These are phyloP conservation scores for Macropis europaea DNA, from an alignment of 2,888 invertebrate species.

Conservation along the genomic window DNA sequence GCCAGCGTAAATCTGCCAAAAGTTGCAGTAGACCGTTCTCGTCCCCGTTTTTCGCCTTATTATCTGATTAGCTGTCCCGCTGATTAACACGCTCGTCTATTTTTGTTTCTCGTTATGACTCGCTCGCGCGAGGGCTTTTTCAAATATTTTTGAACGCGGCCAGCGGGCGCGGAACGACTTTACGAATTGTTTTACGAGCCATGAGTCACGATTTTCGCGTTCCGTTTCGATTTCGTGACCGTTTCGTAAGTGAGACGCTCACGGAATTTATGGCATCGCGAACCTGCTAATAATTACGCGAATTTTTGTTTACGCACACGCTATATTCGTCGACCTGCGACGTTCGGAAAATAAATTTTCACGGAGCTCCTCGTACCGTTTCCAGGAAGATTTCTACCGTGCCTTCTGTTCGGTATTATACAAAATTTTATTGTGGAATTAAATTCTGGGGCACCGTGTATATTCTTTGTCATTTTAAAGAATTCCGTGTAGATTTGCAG, in stretches of 20 bases:
- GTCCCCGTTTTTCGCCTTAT: constrained; percentile 12
- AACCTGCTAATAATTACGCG: constrained; percentile 5
- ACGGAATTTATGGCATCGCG: constrained; percentile 22
- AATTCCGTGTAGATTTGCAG: background rate
- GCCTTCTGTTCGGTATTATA: background rate
- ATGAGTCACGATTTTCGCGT: constrained; percentile 20
- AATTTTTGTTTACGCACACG: background rate
- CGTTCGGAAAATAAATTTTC: background rate
- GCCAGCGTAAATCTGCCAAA: constrained; percentile 42
- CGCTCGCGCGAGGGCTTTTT: background rate
- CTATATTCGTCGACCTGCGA: background rate
- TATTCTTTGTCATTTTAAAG: background rate
- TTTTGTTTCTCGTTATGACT: constrained; percentile 7
- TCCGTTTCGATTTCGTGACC: background rate
- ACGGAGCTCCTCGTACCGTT: no score
- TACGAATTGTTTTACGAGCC: constrained; percentile 24
- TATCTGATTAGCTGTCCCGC: constrained; percentile 25
- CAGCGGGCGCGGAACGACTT: constrained; percentile 9
- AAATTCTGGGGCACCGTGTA: no score
- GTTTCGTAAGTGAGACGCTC: constrained; percentile 27
- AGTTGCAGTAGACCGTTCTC: constrained; percentile 13
- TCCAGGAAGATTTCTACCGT: background rate
- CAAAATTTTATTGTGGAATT: no score
- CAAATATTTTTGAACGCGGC: constrained; percentile 47
- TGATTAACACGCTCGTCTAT: constrained; percentile 33